phyloP scores from a whole-genome alignment of 2,113 vertebrate genomes.

The Alouatta palliata region DNA sequence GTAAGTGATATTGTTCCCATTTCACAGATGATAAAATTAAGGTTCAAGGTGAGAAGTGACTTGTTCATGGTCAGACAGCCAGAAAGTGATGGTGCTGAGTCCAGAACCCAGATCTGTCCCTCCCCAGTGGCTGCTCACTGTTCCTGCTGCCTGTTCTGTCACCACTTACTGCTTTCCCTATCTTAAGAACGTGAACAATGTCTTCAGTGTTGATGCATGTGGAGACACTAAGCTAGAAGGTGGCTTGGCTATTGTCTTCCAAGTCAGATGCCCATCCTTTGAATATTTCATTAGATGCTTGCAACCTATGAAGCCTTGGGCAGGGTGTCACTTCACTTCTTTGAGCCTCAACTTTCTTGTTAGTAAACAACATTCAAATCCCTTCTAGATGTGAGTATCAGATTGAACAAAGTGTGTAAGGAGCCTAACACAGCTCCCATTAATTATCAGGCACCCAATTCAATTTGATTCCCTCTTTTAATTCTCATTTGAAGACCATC shows the following conservation, averaged over 20 bases:
- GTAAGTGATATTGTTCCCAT: background rate
- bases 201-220: background rate
- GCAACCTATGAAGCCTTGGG: background rate
- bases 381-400: too few species aligned
- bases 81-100: too few species aligned
- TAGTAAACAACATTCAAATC: background rate
- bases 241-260: background rate
- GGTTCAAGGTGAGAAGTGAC: background rate
- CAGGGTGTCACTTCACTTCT: background rate
- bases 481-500: background rate
- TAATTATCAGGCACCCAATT: too few species aligned
- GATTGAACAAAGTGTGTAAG: background rate
- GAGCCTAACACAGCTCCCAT: background rate
- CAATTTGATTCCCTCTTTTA: background rate
- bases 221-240: background rate
- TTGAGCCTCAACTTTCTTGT: background rate
- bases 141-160: background rate
- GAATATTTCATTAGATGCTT: background rate
- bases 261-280: background rate
- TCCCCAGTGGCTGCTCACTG: background rate
- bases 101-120: too few species aligned
- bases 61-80: background rate
- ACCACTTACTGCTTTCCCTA: background rate
- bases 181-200: accelerated
- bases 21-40: background rate